phyloP scores from a whole-genome alignment of 2,113 vertebrate genomes.

The Phalacrocorax pelagicus region DNA sequence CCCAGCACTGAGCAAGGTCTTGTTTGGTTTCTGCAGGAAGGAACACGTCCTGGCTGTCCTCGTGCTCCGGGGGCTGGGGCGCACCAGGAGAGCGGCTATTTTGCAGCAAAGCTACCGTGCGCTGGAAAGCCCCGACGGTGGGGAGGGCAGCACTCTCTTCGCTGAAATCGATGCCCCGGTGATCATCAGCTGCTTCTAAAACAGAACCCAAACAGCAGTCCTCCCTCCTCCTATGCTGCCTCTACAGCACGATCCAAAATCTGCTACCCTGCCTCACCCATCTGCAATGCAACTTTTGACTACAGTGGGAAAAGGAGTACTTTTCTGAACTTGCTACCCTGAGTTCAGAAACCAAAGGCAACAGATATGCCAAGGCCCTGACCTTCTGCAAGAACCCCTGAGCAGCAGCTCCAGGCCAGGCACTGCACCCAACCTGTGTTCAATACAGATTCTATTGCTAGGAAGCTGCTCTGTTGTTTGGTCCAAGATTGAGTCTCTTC shows the following conservation, averaged over 20 bases:
- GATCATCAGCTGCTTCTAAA: constrained; percentile 30
- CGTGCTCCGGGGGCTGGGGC: not conserved
- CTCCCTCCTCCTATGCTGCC: not conserved
- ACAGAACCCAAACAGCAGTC: not conserved
- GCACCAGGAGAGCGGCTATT: not conserved
- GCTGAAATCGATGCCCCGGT: constrained; percentile 12
- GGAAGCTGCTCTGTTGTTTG: not conserved
- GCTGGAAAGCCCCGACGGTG: rapidly evolving
- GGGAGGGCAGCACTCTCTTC: not conserved
- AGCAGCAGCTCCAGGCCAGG: not conserved
- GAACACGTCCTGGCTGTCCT: constrained; percentile 49
- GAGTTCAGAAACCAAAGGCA: not conserved
- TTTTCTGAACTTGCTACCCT: not conserved
- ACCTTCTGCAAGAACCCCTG: not conserved
- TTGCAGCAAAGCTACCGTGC: not conserved
- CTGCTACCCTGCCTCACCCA: not conserved
- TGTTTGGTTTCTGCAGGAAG: constrained; percentile 44
- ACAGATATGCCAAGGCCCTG: not conserved
- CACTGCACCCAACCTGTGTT: rapidly evolving
- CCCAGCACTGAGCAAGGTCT: rapidly evolving
- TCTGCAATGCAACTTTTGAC: not conserved
- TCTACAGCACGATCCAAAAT: not conserved
- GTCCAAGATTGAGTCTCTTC: not conserved
- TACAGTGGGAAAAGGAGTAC: not conserved
- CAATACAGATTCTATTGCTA: not conserved